A percentile compares a stretch with the other conserved stretches of the same genome.
These are phyloP conservation scores for Coboldia fuscipes DNA, from an alignment of 1,140 invertebrate genomes.

Conservation along the genomic window DNA sequence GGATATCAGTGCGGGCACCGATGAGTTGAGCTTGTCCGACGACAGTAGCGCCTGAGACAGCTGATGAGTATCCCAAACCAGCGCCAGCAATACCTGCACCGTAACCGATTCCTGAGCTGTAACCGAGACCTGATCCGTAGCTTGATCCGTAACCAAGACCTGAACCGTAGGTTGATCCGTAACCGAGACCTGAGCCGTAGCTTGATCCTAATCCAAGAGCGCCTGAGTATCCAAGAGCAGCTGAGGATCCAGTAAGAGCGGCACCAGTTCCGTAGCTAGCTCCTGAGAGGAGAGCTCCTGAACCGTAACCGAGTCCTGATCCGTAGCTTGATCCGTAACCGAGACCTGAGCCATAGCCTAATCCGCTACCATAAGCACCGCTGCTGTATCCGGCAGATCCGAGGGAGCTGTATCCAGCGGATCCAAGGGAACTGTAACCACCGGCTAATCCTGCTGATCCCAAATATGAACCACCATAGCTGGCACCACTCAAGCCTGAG, in stretches of 20 bases:
- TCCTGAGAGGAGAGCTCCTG: too few species aligned
- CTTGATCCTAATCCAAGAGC: neutral
- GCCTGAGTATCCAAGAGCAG: neutral
- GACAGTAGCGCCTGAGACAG: conserved; percentile 14
- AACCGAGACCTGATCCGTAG: conserved; percentile 25
- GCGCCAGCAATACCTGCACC: conserved; percentile 4
- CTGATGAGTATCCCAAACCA: conserved; percentile 5
- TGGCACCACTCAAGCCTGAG: conserved; percentile 33
- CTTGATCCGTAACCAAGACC: conserved; percentile 31
- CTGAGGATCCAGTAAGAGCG: conserved; percentile 1
- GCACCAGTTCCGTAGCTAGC: too few species aligned
- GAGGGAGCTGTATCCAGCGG: conserved; percentile 7
- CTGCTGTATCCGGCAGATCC: conserved; percentile 11
- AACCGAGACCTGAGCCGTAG: neutral
- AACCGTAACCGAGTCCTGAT: conserved; percentile 10
- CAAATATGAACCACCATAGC: conserved; percentile 32
- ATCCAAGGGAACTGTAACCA: conserved; percentile 12
- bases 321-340: conserved; percentile 2
- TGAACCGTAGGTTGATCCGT: conserved; percentile 23
- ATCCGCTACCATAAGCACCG: conserved; percentile 11
- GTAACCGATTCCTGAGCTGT: conserved; percentile 9
- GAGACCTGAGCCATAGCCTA: neutral
- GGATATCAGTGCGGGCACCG: conserved; percentile 14
- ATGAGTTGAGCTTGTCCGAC: too few species aligned
- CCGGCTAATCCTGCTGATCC: conserved; percentile 18